Evolutionary conservation across 2,888 invertebrate species (phyloP).

Genomic region (Agriopis aurantiaria): DNA sequence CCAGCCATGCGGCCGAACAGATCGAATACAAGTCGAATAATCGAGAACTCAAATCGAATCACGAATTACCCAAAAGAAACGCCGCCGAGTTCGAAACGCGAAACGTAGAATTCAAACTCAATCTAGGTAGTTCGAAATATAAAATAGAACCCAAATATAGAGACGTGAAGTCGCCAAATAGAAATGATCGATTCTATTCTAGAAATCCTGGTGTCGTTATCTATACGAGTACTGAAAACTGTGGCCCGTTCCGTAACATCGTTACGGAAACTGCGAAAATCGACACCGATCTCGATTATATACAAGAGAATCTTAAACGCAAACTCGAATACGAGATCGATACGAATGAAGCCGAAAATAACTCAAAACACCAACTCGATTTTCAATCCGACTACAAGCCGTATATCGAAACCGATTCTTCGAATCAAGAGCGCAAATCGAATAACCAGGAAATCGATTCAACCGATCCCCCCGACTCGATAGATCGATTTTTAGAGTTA

Average conservation of each 20-base stretch:
- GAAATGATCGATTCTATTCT: slow-evolving; percentile 11
- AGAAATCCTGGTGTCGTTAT: slow-evolving; percentile 2
- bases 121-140: slow-evolving; percentile 22
- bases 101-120: slow-evolving; percentile 10
- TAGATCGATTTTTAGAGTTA: slow-evolving; percentile 46
- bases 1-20: slow-evolving; percentile 36
- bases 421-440: slow-evolving; percentile 31
- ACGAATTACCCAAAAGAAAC: slow-evolving; percentile 10
- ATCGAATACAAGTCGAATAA: slow-evolving; percentile 30
- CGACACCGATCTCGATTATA: slow-evolving; percentile 20
- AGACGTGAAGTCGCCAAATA: slow-evolving; percentile 4
- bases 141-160: slow-evolving; percentile 35
- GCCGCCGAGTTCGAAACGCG: slow-evolving; percentile 1
- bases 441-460: slow-evolving; percentile 35
- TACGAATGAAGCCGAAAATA: slow-evolving; percentile 2
- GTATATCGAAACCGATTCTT: slow-evolving; percentile 21
- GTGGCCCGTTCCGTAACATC: neutral
- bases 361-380: slow-evolving; percentile 26
- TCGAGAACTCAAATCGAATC: slow-evolving; percentile 19
- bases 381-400: slow-evolving; percentile 26
- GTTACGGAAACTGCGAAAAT: neutral
- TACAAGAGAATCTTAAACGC: slow-evolving; percentile 10
- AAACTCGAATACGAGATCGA: slow-evolving; percentile 18
- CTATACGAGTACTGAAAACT: slow-evolving; percentile 6
- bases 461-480: slow-evolving; percentile 31